Evolutionary conservation across 2,888 invertebrate species (phyloP).

Genomic region (Spilosoma lubricipeda): DNA sequence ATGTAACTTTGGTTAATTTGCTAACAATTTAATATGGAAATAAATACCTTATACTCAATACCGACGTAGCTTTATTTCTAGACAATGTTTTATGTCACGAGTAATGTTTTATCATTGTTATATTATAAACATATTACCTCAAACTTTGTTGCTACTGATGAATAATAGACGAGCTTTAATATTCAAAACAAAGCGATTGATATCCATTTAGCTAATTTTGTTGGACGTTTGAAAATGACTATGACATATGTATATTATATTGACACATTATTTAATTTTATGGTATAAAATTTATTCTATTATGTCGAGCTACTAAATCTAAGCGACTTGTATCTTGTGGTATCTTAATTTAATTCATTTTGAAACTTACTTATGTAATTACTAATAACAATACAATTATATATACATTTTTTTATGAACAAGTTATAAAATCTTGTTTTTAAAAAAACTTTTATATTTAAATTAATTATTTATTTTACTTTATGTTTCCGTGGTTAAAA

Average conservation of each 20-base stretch:
- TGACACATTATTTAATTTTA: not conserved
- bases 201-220: not conserved
- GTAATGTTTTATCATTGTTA: not conserved
- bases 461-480: no score
- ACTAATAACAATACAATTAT: not conserved
- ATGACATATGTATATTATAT: no score
- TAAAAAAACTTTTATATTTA: no score
- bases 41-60: no score
- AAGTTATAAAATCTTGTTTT: no score
- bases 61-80: not conserved
- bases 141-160: constrained; percentile 1
- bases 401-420: no score
- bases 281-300: no score
- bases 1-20: no score
- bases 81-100: not conserved
- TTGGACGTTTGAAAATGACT: not conserved
- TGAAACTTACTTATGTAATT: no score
- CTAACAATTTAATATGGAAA: no score
- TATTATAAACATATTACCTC: no score
- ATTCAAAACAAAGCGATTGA: not conserved
- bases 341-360: not conserved
- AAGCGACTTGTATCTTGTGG: not conserved
- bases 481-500: no score
- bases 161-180: not conserved
- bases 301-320: not conserved